Percentiles rank a stretch among this genome's conserved stretches.
Evolutionary conservation across 2,797 vertebrate genomes (phyloP).

Genomic region (Sebastes taczanowskii): DNA sequence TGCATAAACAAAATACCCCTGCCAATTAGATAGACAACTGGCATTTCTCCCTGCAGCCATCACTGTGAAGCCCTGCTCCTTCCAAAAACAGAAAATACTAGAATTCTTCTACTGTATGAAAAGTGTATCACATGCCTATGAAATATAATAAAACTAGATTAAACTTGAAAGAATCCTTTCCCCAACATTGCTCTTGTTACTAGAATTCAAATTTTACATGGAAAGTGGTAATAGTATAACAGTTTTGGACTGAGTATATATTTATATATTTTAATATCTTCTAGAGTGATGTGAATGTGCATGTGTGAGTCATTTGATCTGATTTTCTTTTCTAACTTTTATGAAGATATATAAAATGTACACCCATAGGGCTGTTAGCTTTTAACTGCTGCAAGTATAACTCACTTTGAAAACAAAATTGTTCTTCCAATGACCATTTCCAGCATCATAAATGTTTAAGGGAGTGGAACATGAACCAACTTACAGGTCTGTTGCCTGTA

Average conservation of each 20-base stretch:
- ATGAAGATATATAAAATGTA: conserved; percentile 30
- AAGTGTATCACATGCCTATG: neutral
- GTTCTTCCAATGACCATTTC: conserved; percentile 57
- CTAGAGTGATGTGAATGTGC: neutral
- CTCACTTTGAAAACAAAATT: conserved; percentile 63
- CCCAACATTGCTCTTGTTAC: neutral
- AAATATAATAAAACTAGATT: neutral
- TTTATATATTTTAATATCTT: neutral
- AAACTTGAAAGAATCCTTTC: neutral
- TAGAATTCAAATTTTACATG: neutral
- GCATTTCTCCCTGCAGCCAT: conserved; percentile 63
- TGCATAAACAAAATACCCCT: conserved; percentile 65
- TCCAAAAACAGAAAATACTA: conserved; percentile 31
- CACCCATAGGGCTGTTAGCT: conserved; percentile 16
- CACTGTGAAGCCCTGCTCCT: conserved; percentile 38
- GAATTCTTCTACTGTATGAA: neutral
- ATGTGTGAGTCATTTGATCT: neutral
- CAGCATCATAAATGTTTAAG: conserved; percentile 68
- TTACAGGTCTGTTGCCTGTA: conserved; percentile 48
- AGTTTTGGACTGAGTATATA: neutral
- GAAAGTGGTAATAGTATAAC: neutral
- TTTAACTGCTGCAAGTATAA: conserved; percentile 53
- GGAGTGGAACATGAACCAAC: conserved; percentile 63
- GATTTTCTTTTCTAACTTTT: neutral
- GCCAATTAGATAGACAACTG: conserved; percentile 69